Percentiles rank a stretch among this genome's conserved stretches.
phyloP scores from a whole-genome alignment of 2,888 invertebrate genomes.

The Nemapogon koenigi region DNA sequence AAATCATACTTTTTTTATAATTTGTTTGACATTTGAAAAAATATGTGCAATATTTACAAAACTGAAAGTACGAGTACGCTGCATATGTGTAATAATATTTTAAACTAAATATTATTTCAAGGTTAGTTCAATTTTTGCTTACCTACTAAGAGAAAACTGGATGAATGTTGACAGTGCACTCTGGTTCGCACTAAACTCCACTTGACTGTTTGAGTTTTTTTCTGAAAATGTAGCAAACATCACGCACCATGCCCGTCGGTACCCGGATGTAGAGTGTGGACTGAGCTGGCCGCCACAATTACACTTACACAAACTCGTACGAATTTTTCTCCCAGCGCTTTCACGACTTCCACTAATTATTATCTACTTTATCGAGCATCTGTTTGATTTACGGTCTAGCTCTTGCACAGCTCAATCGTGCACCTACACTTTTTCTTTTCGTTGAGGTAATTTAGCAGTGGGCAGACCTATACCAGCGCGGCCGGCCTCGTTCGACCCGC shows the following conservation, averaged over 20 bases:
- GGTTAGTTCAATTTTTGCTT: too few species aligned
- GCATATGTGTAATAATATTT: too few species aligned
- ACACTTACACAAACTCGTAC: constrained; percentile 60
- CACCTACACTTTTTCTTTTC: constrained; percentile 62
- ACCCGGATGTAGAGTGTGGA: constrained; percentile 7
- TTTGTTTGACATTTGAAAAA: too few species aligned
- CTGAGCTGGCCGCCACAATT: constrained; percentile 36
- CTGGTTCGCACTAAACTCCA: constrained; percentile 31
- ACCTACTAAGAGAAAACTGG: too few species aligned
- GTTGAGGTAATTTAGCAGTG: constrained; percentile 41
- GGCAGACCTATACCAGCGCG: constrained; percentile 25
- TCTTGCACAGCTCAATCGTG: constrained; percentile 54
- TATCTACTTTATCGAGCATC: constrained; percentile 65
- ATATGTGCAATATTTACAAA: too few species aligned
- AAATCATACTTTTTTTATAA: too few species aligned
- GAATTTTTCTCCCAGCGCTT: constrained; percentile 65
- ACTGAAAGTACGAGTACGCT: too few species aligned
- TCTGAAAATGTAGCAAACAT: neutral
- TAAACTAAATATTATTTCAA: too few species aligned
- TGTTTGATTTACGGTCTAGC: constrained; percentile 63
- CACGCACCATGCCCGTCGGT: neutral
- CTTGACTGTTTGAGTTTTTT: constrained; percentile 22
- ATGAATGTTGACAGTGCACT: constrained; percentile 5
- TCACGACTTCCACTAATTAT: constrained; percentile 64
- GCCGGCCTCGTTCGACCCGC: constrained; percentile 25